Conservation (phyloP, 2,113 vertebrate genomes). For the Sander lucioperca region DNA sequence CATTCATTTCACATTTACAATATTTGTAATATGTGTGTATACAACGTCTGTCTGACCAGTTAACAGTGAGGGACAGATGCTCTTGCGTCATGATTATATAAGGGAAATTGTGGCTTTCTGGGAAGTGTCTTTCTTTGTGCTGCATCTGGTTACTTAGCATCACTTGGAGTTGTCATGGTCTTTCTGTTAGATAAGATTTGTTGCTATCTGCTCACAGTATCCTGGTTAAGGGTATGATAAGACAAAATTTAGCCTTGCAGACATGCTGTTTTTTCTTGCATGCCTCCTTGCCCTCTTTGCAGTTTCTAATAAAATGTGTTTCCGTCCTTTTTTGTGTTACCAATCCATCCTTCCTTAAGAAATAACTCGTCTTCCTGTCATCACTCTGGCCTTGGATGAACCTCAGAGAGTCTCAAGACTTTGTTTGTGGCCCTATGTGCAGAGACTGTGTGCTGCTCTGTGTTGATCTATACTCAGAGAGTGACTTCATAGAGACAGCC, state of each 20-base stretch:
- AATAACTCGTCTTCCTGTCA: slow-evolving; percentile 44
- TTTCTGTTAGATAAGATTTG: slow-evolving; percentile 39
- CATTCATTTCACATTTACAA: background rate
- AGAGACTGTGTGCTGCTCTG: slow-evolving; percentile 31
- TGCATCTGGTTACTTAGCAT: slow-evolving; percentile 29
- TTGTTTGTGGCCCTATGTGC: slow-evolving; percentile 50
- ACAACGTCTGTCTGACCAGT: slow-evolving; percentile 17
- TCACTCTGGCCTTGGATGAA: slow-evolving; percentile 53
- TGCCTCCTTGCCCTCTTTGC: background rate
- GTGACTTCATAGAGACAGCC: slow-evolving; percentile 70
- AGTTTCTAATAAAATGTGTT: slow-evolving; percentile 3
- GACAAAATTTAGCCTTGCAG: slow-evolving; percentile 55
- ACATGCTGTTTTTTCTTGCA: background rate
- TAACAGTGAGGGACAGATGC: slow-evolving; percentile 9
- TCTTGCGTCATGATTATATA: background rate
- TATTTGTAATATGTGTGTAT: background rate
- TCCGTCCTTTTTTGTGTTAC: background rate
- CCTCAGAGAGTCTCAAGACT: slow-evolving; percentile 41
- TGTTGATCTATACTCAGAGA: slow-evolving; percentile 36
- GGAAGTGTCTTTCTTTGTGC: slow-evolving; percentile 42
- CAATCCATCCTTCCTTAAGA: slow-evolving; percentile 13
- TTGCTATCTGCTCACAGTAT: slow-evolving; percentile 30
- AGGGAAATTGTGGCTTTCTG: slow-evolving; percentile 35
- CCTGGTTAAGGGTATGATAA: slow-evolving; percentile 26
- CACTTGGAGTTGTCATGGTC: slow-evolving; percentile 46